phyloP scores from a whole-genome alignment of 2,888 invertebrate species.

The Cordilura impudica region DNA sequence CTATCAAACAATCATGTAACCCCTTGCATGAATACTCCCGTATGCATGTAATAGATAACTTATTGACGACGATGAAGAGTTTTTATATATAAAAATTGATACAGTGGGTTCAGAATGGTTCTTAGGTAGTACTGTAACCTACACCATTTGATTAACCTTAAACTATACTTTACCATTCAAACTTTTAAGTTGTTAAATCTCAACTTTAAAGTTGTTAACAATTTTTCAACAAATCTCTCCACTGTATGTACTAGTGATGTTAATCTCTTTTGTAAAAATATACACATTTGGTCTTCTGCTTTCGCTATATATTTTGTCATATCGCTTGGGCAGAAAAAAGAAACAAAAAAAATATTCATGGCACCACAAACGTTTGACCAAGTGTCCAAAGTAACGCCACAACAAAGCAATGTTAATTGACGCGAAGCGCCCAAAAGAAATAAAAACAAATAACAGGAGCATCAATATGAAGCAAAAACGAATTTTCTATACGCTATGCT shows the following conservation, averaged over 20 bases:
- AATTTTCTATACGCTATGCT: background rate
- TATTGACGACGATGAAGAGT: constrained; percentile 21
- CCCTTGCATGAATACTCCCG: background rate
- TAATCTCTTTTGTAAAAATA: constrained; percentile 1
- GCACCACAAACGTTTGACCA: constrained; percentile 65
- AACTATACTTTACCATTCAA: no score
- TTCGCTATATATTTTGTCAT: constrained; percentile 73
- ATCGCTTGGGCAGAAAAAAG: constrained; percentile 64
- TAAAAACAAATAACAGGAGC: background rate
- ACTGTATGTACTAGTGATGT: constrained; percentile 22
- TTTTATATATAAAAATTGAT: background rate
- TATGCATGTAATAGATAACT: constrained; percentile 3
- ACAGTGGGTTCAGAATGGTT: no score
- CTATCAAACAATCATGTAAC: background rate
- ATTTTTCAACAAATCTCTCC: background rate
- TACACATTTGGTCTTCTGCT: constrained; percentile 61
- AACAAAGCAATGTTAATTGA: constrained; percentile 76
- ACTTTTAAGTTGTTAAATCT: no score
- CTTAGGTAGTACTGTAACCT: no score
- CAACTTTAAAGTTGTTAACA: background rate
- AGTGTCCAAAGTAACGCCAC: constrained; percentile 77
- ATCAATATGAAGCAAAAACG: background rate
- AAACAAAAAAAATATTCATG: constrained; percentile 50
- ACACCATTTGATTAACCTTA: no score
- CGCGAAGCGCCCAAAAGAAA: constrained; percentile 67